A percentile compares a stretch with the other conserved stretches of the same genome.
Evolutionary conservation across 2,888 invertebrate species (phyloP).

Genomic region (Idaea straminata): DNA sequence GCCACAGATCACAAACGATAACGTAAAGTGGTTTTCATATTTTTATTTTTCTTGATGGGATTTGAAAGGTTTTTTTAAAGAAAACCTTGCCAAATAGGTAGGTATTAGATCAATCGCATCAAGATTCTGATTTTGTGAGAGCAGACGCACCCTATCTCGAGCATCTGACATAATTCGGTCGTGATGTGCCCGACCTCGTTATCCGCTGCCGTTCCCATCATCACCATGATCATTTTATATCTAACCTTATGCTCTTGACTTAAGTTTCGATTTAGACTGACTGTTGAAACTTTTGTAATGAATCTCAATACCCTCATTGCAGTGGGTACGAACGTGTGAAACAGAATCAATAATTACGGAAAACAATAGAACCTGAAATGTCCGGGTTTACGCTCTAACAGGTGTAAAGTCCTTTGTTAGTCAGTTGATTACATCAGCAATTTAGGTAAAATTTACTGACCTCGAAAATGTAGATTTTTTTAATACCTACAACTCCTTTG

Average conservation of each 20-base stretch:
- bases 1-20: too few relatives aligned
- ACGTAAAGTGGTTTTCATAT: neutral
- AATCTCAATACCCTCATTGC: constrained; percentile 7
- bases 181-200: constrained; percentile 7
- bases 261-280: constrained; percentile 6
- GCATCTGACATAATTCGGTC: constrained; percentile 8
- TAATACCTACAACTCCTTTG: neutral
- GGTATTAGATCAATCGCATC: neutral
- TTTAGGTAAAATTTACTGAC: neutral
- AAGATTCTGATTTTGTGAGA: constrained; percentile 2
- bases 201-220: neutral
- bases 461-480: neutral
- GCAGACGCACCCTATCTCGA: constrained; percentile 6
- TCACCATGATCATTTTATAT: neutral
- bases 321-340: constrained; percentile 19
- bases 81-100: neutral
- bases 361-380: constrained; percentile 21
- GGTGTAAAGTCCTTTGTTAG: neutral
- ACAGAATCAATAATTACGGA: constrained; percentile 26
- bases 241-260: neutral
- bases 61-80: neutral
- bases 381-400: neutral
- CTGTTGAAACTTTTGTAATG: neutral
- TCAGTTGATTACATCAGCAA: neutral
- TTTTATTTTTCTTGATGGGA: neutral